Evolutionary conservation across 2,888 invertebrate genomes (phyloP), one percentile per base, ranked within the genome.

Genomic region (Mimachlamys varia): DNA sequence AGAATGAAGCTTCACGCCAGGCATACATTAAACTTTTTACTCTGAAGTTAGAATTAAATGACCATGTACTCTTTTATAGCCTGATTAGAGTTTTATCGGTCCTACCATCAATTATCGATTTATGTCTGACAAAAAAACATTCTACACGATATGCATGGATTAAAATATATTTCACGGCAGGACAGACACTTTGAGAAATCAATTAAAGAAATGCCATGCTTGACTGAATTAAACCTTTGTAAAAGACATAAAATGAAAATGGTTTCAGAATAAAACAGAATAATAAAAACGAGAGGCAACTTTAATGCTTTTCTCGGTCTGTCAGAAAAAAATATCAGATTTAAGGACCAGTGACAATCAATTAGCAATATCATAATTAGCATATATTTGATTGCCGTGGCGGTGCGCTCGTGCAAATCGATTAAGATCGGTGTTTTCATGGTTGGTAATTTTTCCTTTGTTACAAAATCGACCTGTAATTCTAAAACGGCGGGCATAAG

Each of bases 401-500:
- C 76, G 76, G 76, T 76, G 76, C 27, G 76, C 33, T 76, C 76
- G 76, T 76, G 76, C 76, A 76, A 76, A 76, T 76, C 76, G 76
- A 76, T 76, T 76, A 76, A 76, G 76, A 76, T 76, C 76, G 76
- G 76, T 76, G 76, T 76, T 90, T 90, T 90, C 90, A 90, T 90
- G 88, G 88, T 53, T 53, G 88, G 50, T 88, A 88, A 88, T 90
- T 90, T 76, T 90, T 55, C 88, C 90, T 88, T 90, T 88, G 88
- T 88, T 88, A 33, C 44, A 37, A 88, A 90, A 90, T 90, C 90
- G 90, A 90, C 90, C 90, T 90, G 87, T 88, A 88, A 90, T 76
- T 27, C 76, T 76, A 76, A 76, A 76, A 76, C 76, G 76, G 33
- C 76, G 33, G 76, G 76, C 76, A 76, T 76, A 76, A 76, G 76